Evolutionary conservation across 2,888 invertebrate species (phyloP), one percentile per base, ranked within the genome.

Genomic region (Pristionchus arcanus): DNA sequence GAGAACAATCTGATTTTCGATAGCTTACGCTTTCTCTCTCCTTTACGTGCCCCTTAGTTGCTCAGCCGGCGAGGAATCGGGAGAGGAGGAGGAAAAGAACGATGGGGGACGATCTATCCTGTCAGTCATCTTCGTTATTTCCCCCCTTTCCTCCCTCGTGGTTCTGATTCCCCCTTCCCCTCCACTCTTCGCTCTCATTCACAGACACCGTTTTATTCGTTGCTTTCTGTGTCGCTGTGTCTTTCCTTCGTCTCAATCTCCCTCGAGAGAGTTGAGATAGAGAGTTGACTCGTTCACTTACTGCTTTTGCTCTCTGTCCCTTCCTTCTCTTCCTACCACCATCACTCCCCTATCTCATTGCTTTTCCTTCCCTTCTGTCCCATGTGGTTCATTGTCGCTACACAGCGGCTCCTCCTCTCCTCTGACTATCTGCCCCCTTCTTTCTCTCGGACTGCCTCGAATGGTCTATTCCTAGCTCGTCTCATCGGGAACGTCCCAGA

Each of bases 281-380:
- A 28, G 71, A 77, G 74, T 77, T 77, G 74, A 77, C 74, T 77
- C 34, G 74, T 77, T 77, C 74, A 77, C 74, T 77, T 77, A 77
- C 74, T 77, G 74, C 74, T 77, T 77, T 71, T 71, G 71, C 71
- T 42, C 71, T 42, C 28, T 49, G 42, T 49, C 42, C 42, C 42
- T 15, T n/a, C 42, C 42, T 42, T 42, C 25, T 21, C 42, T 42
- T 63, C 63, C 63, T 63, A 63, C 63, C 63, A 63, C n/a, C 63
- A 63, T n/a, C 25, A 63, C 63, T 25, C 37, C 74, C 31, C 74
- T 77, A 42, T 42, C 74, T 25, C 34, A 77, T 77, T 42, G 34
- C 74, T 77, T 42, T 77, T 25, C 25, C 42, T 77, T 42, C 25
- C 74, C 42, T 42, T 15, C 74, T 42, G 74, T 21, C 74, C 74